phyloP scores from a whole-genome alignment of 2,797 vertebrate genomes.

The Synaphobranchus kaupii region DNA sequence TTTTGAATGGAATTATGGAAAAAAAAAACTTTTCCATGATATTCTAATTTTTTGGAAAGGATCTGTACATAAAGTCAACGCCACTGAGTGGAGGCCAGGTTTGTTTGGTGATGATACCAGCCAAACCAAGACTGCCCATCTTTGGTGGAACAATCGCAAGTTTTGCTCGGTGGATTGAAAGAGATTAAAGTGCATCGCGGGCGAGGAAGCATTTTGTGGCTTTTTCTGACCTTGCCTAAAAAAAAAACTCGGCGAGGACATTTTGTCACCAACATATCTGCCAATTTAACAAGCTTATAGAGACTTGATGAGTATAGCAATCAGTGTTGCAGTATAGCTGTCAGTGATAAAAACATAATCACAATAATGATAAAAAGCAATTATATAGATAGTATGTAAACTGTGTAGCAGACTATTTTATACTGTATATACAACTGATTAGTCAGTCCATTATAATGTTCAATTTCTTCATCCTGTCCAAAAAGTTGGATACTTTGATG shows the following conservation, averaged over 20 bases:
- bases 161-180: not conserved
- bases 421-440: not conserved
- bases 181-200: not conserved
- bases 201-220: not conserved
- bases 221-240: not conserved
- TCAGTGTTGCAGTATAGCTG: not conserved
- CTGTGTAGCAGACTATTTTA: not conserved
- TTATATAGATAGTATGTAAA: not conserved
- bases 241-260: not conserved
- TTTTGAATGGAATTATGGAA: no score
- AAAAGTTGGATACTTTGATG: not conserved
- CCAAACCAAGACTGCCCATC: not conserved
- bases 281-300: not conserved
- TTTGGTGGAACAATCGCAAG: not conserved
- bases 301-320: not conserved
- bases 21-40: no score
- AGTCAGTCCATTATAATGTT: not conserved
- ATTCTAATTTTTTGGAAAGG: no score
- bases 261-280: not conserved
- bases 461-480: not conserved
- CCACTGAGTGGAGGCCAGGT: not conserved
- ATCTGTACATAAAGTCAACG: not conserved
- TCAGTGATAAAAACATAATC: not conserved
- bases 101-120: not conserved
- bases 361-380: not conserved